Evolutionary conservation across 2,113 vertebrate genomes (phyloP), one percentile per base, ranked within the genome.

Genomic region (Prochilodus magdalenae): DNA sequence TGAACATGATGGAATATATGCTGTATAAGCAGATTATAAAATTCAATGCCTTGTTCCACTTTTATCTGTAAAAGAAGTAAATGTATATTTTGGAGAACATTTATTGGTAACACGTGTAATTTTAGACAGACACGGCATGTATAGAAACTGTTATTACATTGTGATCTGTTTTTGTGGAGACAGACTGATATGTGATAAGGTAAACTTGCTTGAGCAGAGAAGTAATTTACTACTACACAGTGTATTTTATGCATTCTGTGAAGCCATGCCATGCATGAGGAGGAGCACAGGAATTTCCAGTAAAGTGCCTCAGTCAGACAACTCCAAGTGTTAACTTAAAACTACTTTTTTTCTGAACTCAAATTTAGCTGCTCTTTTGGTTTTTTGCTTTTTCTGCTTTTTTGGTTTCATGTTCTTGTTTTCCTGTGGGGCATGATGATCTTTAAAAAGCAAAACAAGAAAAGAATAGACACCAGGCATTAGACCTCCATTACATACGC

Each of bases 221-320:
- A n/a, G n/a, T n/a, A n/a, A n/a, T n/a, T n/a, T n/a, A n/a, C n/a
- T 15, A 40, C 18, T 75, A 59, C 29, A n/a, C 29, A 36, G 53
- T n/a, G 1, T 18, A 75, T 30, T 60, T 60, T 12, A 24, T 60
- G 24, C 8, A 12, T 60, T n/a, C 24, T 60, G 24, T 60, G 22
- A 26, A 60, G 22, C 3, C 40, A 47, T 13, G 10, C 4, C 67
- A 47, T 27, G 10, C 12, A 49, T 49, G n/a, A 24, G 2, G 47
- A 44, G 67, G 36, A n/a, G 0, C 22, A 51, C 49, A 44, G 40
- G 8, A 44, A 36, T 49, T 49, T 74, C 49, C 44, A 51, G n/a
- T 20, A 77, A 49, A 85, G 80, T 85, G 84, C 84, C 84, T 75
- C 65, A 63, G 20, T 51, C 40, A 60, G 63, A 29, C 75, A 67